These are phyloP conservation scores for Labrus mixtus DNA, from an alignment of 2,113 vertebrate genomes.

Conservation along the genomic window DNA sequence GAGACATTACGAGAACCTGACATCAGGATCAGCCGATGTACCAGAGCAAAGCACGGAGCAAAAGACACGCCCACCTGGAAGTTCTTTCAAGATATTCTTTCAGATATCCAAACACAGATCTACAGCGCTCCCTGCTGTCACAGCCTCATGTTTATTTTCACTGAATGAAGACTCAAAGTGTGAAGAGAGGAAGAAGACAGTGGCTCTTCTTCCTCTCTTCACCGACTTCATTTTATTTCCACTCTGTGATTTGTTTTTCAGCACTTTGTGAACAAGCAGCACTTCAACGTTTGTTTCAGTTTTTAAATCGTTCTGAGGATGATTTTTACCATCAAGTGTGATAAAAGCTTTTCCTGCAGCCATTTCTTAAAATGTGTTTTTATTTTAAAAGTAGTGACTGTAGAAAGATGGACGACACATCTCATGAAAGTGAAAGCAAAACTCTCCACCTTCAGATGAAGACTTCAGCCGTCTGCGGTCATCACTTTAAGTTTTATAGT, in stretches of 20 bases:
- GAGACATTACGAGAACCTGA: no score
- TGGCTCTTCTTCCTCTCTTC: neutral
- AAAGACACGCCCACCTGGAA: no score
- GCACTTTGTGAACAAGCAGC: slow-evolving; percentile 15
- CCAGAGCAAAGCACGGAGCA: no score
- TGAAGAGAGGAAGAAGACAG: neutral
- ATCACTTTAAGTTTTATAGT: no score
- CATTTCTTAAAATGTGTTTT: neutral
- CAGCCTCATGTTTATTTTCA: neutral
- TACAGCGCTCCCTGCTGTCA: neutral
- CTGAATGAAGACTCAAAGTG: neutral
- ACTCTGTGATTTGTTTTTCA: neutral
- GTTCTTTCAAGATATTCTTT: no score
- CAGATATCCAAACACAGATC: neutral
- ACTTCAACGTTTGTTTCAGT: neutral
- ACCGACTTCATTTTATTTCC: neutral
- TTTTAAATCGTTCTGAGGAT: neutral
- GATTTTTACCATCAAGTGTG: no score
- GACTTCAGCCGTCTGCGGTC: no score
- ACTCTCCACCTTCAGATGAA: no score
- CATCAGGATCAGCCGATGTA: no score
- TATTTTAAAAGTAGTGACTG: neutral
- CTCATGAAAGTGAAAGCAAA: no score
- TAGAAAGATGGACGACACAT: no score
- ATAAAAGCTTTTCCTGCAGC: no score